Evolutionary conservation across 2,888 invertebrate species (phyloP).

Genomic region (Caenorhabditis becei): DNA sequence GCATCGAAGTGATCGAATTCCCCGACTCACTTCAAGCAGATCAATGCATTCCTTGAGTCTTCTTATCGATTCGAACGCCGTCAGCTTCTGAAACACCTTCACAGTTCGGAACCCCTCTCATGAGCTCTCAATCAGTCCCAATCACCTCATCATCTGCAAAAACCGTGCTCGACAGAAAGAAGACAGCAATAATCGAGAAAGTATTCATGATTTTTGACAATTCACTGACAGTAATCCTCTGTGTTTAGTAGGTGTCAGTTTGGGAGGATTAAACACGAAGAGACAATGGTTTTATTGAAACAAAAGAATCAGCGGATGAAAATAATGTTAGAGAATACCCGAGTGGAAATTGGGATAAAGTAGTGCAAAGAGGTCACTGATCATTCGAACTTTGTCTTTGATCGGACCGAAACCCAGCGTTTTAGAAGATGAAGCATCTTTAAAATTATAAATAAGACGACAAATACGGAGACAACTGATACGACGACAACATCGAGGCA

Average conservation of each 20-base stretch:
- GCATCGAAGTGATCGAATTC: background rate
- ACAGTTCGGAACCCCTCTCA: background rate
- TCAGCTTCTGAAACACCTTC: slow-evolving; percentile 18
- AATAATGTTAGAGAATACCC: slow-evolving; percentile 16
- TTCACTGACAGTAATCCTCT: slow-evolving; percentile 35
- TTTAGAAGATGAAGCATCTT: background rate
- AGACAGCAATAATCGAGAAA: slow-evolving; percentile 10
- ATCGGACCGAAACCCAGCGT: background rate
- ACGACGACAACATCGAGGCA: slow-evolving; percentile 30
- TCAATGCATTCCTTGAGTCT: slow-evolving; percentile 47
- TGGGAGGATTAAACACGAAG: slow-evolving; percentile 21
- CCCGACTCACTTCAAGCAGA: slow-evolving; percentile 31
- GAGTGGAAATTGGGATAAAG: background rate
- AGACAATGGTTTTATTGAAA: slow-evolving; percentile 17
- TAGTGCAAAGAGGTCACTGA: background rate
- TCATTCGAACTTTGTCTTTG: slow-evolving; percentile 30
- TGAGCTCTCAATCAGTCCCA: background rate
- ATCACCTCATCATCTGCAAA: slow-evolving; percentile 22
- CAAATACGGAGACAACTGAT: background rate
- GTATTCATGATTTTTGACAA: slow-evolving; percentile 9
- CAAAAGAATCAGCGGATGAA: slow-evolving; percentile 10
- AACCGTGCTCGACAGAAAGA: background rate
- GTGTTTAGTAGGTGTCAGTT: slow-evolving; percentile 16
- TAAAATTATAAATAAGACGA: slow-evolving; percentile 8
- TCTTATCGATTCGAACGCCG: slow-evolving; percentile 34